Base-by-base conservation (phyloP, 2,888 invertebrate genomes). In the Drosophila niveifrons region DNA sequence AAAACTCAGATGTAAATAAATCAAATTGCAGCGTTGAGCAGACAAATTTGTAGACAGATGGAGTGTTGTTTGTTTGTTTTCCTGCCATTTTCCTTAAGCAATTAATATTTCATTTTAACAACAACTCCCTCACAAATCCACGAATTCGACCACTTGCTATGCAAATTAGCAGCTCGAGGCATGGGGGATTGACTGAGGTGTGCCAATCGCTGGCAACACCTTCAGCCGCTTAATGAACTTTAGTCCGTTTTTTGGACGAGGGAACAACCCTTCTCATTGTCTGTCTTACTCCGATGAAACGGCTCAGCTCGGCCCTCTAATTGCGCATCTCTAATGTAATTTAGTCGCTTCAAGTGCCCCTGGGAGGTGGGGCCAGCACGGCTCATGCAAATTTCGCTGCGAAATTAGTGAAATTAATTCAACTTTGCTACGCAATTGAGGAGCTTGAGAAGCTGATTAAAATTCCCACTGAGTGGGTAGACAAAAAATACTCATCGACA, bases 311-410 rank as follows among this genome's bases (percentile, higher is more conserved):
- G 53, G 44, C n/a, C 44, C 48, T 72, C 72, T 72, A 80, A 86
- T 75, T 77, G 75, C 77, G 87, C 84, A 88, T 86, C 89, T 75
- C 65, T 75, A 81, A 79, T 86, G 80, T 86, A 86, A 86, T 89
- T 80, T 85, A 72, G 61, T 17, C 17, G 13, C 28, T 51, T 34
- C 46, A 51, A 66, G 28, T 29, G 59, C 23, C 59, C 64, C 52
- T 28, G 8, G 17, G 48, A 36, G 50, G 56, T 43, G 47, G 15
- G 9, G 11, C 13, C 23, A 29, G 3, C n/a, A 11, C 3, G 47
- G 41, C 53, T 55, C 71, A 84, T 80, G 89, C 88, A 72, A 89
- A 88, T 78, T 78, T 71, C 51, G 67, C 68, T 58, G 61, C 51
- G 46, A 84, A 84, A 85, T 89, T 84, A 89, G 76, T 68, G 23